phyloP scores from a whole-genome alignment of 2,113 vertebrate genomes.

The Neomonachus schauinslandi region DNA sequence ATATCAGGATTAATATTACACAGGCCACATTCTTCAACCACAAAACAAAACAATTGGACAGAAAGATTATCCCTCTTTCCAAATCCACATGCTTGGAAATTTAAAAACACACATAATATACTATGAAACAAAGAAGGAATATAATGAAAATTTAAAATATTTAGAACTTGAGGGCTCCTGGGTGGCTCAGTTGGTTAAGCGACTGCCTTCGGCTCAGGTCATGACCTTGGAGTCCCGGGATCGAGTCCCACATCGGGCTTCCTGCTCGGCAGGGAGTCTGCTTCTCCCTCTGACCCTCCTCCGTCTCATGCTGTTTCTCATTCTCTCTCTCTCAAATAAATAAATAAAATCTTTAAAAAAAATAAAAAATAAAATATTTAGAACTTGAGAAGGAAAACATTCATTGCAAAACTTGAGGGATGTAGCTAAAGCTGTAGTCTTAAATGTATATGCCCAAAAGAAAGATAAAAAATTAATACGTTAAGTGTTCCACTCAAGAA shows the following conservation, averaged over 20 bases:
- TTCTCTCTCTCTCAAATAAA: no score
- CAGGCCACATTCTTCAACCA: neutral
- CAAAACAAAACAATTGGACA: neutral
- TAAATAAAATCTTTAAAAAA: no score
- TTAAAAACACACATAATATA: neutral
- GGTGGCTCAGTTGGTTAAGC: no score
- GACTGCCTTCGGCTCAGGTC: no score
- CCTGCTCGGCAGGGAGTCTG: no score
- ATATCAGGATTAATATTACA: neutral
- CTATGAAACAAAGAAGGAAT: neutral
- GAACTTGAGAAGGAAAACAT: neutral
- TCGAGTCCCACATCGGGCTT: no score
- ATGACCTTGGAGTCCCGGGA: no score
- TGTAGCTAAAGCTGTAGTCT: neutral
- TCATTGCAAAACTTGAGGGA: neutral
- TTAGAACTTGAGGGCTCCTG: neutral
- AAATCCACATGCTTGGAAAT: neutral
- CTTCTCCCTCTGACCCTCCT: no score
- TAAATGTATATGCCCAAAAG: neutral
- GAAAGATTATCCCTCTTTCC: neutral
- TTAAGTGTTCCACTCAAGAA: neutral
- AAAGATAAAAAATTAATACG: neutral
- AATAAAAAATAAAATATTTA: constrained; percentile 8
- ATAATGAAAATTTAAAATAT: neutral
- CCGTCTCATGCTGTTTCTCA: no score